Evolutionary conservation across 2,797 vertebrate species (phyloP).

Genomic region (Capromys pilorides): DNA sequence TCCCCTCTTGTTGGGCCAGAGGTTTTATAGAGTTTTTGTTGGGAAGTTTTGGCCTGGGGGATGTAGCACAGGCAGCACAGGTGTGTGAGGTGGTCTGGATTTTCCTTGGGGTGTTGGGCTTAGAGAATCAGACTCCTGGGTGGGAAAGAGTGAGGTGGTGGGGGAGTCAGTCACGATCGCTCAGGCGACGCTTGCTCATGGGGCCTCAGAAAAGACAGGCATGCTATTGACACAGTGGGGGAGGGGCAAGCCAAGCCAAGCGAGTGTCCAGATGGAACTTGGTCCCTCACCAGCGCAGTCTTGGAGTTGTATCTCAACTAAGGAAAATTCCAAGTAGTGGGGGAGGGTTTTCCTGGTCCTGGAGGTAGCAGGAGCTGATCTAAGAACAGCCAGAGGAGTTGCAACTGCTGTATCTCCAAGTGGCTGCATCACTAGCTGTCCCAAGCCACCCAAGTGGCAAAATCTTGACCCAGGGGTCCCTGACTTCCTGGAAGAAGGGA

Average conservation of each 20-base stretch:
- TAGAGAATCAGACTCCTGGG: not conserved
- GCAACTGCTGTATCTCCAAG: not conserved
- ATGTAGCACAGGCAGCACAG: not conserved
- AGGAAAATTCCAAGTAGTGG: not conserved
- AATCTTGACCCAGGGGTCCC: not conserved
- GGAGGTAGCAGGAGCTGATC: not conserved
- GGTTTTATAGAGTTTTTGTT: not conserved
- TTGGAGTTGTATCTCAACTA: not conserved
- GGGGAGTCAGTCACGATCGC: not conserved
- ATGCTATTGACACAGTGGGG: fast-evolving
- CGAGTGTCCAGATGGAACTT: not conserved
- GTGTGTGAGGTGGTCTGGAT: not conserved
- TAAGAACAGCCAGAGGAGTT: not conserved
- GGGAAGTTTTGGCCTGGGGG: not conserved
- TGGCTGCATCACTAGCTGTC: not conserved
- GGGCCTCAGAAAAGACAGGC: not conserved
- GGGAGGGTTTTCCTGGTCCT: not conserved
- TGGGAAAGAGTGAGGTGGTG: not conserved
- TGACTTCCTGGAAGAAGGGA: not conserved
- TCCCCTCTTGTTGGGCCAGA: not conserved
- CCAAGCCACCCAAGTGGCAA: not conserved
- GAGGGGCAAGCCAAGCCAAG: not conserved
- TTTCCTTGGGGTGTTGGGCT: not conserved
- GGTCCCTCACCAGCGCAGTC: not conserved
- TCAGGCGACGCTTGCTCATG: not conserved